Conservation (phyloP, 2,797 vertebrate species). For the Microcaecilia unicolor region DNA sequence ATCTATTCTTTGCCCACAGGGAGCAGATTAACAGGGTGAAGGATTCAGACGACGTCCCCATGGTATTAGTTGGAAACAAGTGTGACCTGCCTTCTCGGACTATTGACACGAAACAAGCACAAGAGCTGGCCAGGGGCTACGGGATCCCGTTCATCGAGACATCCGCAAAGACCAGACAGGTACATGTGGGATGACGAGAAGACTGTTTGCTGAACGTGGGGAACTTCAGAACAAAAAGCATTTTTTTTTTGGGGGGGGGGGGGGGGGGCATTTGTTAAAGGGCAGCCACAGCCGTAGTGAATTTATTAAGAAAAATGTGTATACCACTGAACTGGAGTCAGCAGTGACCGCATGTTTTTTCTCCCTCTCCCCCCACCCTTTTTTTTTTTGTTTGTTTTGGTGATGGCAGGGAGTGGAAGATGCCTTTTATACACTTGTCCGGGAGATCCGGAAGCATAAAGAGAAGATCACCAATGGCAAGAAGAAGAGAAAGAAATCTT, state of each 20-base stretch:
- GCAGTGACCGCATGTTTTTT: too few relatives aligned
- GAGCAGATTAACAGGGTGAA: constrained; percentile 39
- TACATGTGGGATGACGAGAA: too few relatives aligned
- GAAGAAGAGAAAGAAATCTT: constrained; percentile 76
- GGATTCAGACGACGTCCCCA: constrained; percentile 36
- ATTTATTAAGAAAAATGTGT: too few relatives aligned
- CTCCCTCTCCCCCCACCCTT: background rate
- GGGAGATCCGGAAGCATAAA: constrained; percentile 77
- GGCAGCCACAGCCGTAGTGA: too few relatives aligned
- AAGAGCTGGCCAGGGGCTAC: constrained; percentile 32
- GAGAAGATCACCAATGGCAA: constrained; percentile 80
- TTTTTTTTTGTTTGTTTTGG: background rate
- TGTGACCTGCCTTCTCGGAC: constrained; percentile 36
- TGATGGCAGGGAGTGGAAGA: constrained; percentile 70
- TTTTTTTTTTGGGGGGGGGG: too few relatives aligned
- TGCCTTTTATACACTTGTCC: constrained; percentile 76
- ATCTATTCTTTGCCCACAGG: background rate
- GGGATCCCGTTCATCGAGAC: constrained; percentile 38
- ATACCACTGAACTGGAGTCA: too few relatives aligned
- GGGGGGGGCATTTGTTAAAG: too few relatives aligned
- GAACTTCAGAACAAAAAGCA: too few relatives aligned
- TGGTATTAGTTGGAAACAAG: constrained; percentile 41
- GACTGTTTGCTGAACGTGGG: too few relatives aligned
- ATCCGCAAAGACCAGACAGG: constrained; percentile 41
- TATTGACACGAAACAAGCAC: constrained; percentile 36